Base-by-base conservation (phyloP, 37 sponge, comb jelly and placozoan genomes). In the Sycon ciliatum region DNA sequence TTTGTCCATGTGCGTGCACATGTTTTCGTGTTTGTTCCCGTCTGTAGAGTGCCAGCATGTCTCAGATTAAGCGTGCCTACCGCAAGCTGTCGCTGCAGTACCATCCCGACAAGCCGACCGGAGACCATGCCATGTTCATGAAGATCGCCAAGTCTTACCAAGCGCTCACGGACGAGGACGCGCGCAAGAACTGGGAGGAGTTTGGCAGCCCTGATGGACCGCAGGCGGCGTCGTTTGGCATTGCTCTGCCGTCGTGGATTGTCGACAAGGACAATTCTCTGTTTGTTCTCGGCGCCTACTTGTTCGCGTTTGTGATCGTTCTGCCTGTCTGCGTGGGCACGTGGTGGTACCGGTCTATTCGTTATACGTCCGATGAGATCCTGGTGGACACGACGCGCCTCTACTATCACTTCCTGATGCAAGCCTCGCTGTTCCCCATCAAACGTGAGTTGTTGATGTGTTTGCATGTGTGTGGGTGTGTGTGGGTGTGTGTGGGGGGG, bases 331-430 rank as follows among this genome's bases (percentile, higher is more conserved):
- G 58, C 16, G 88, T 92, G 62, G 93, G 93, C 28, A 56, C 71
- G 13, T 95, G 98, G 98, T 95, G 98, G 98, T 88, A 88, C 71
- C 54, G 83, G 27, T 82, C 87, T 35, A 80, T 91, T 55, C 91
- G 88, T 73, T 95, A 88, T 55, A 70, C 78, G 23, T 33, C 77
- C 0, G 79, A 91, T 55, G 81, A 95, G 38, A 72, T 95, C 27
- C 78, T 89, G 9, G 42, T 88, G 13, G 76, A 85, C 46, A 93
- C 95, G 27, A 70, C 74, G 0, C 68, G 76, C 38, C n/a, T 85
- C 22, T 85, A 74, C 65, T 53, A 77, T 54, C 69, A 76, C 38
- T 83, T 78, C 56, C 49, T 93, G 24, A n/a, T n/a, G n/a, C n/a
- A n/a, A n/a, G n/a, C n/a, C n/a, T n/a, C n/a, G n/a, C n/a, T n/a